A percentile compares a stretch with the other conserved stretches of the same genome.
These are phyloP conservation scores for Danio tinwini DNA, from an alignment of 2,797 vertebrate species.

Conservation along the genomic window DNA sequence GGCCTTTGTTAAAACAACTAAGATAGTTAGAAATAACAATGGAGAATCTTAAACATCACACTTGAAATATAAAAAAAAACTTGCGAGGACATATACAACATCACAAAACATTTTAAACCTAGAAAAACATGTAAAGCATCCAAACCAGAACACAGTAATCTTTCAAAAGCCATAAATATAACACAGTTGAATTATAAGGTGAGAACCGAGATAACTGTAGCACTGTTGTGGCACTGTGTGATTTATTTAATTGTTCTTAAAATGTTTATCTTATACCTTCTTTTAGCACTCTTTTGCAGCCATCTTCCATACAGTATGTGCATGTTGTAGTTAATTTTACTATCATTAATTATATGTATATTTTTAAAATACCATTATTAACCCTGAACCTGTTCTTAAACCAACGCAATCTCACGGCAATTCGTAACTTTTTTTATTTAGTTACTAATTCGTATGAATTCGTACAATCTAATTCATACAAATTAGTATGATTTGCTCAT, in stretches of 20 bases:
- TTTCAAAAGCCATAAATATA: background rate
- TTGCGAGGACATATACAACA: background rate
- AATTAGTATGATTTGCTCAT: too few species aligned
- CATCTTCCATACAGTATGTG: too few species aligned
- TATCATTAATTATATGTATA: too few species aligned
- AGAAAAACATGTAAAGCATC: background rate
- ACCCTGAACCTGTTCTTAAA: too few species aligned
- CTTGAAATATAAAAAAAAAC: conserved; percentile 3
- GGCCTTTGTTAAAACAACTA: conserved; percentile 18
- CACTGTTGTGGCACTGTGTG: background rate
- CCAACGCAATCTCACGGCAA: too few species aligned
- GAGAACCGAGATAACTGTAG: background rate
- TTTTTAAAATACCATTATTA: too few species aligned
- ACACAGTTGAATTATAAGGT: background rate
- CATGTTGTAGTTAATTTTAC: too few species aligned
- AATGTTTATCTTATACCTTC: background rate
- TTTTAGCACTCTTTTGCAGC: too few species aligned
- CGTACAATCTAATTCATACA: too few species aligned
- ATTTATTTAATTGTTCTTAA: background rate
- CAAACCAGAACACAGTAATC: background rate
- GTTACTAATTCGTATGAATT: too few species aligned
- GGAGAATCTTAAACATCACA: conserved; percentile 10
- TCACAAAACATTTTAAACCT: background rate
- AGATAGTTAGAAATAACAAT: background rate
- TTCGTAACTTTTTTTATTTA: too few species aligned